Percentiles rank a stretch among this genome's conserved stretches.
phyloP scores from a whole-genome alignment of 92 coral and sea anemone genomes.

The Diadumene lineata region DNA sequence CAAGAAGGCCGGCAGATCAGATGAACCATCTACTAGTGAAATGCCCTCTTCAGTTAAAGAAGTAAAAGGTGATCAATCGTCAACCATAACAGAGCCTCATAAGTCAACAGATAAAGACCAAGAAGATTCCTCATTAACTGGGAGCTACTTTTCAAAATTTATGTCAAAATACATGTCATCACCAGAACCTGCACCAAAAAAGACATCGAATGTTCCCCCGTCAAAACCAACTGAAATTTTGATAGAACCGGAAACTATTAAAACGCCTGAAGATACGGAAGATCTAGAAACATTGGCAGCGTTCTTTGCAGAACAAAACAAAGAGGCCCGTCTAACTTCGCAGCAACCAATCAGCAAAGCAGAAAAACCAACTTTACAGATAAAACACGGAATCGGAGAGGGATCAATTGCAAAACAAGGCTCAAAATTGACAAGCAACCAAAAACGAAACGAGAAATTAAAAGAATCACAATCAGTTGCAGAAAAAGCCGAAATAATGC shows the following conservation, averaged over 20 bases:
- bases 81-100: neutral
- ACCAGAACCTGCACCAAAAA: neutral
- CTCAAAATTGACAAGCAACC: neutral
- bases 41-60: neutral
- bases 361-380: neutral
- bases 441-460: neutral
- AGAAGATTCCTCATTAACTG: neutral
- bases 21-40: neutral
- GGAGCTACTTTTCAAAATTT: neutral
- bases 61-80: neutral
- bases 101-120: neutral
- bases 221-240: neutral
- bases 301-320: conserved; percentile 13
- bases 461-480: neutral
- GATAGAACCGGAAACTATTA: neutral
- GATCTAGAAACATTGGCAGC: conserved; percentile 6
- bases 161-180: conserved; percentile 6
- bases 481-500: neutral
- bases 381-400: neutral
- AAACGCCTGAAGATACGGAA: conserved; percentile 1
- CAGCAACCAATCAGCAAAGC: conserved; percentile 3
- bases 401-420: neutral
- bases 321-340: conserved; percentile 15
- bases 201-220: neutral
- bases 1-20: conserved; percentile 7